phyloP scores from a whole-genome alignment of 2,113 vertebrate genomes.

The Seriola rivoliana region DNA sequence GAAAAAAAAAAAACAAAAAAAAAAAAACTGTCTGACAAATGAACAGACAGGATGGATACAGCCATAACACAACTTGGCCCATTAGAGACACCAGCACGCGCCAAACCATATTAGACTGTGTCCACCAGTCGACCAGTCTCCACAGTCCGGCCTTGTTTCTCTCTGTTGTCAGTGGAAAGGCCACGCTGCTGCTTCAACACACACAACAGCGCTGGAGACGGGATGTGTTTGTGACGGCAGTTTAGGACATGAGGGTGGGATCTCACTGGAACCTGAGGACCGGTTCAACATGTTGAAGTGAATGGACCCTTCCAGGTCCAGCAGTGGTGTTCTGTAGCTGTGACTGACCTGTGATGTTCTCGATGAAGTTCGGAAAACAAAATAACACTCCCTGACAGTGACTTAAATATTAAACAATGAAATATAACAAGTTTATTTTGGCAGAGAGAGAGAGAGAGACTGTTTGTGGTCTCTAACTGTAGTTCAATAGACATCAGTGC shows the following conservation, averaged over 20 bases:
- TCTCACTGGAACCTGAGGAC: not conserved
- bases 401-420: too few species aligned
- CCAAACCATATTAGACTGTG: constrained; percentile 48
- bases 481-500: too few species aligned
- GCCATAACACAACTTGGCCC: constrained; percentile 43
- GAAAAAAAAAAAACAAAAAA: constrained; percentile 70
- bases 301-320: not conserved
- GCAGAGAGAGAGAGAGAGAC: too few species aligned
- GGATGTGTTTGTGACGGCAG: not conserved
- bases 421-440: too few species aligned
- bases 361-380: too few species aligned
- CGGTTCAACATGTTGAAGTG: not conserved
- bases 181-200: not conserved
- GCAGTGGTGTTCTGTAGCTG: not conserved
- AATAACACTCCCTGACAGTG: too few species aligned
- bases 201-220: not conserved
- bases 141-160: constrained; percentile 42
- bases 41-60: constrained; percentile 54
- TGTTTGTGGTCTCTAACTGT: too few species aligned
- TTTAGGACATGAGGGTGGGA: not conserved
- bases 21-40: constrained; percentile 52
- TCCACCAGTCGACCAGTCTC: constrained; percentile 31
- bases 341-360: not conserved
- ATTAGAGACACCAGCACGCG: constrained; percentile 12
- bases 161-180: constrained; percentile 41